Evolutionary conservation across 92 coral and sea anemone species (phyloP).

Genomic region (Chrysogorgia sp.): DNA sequence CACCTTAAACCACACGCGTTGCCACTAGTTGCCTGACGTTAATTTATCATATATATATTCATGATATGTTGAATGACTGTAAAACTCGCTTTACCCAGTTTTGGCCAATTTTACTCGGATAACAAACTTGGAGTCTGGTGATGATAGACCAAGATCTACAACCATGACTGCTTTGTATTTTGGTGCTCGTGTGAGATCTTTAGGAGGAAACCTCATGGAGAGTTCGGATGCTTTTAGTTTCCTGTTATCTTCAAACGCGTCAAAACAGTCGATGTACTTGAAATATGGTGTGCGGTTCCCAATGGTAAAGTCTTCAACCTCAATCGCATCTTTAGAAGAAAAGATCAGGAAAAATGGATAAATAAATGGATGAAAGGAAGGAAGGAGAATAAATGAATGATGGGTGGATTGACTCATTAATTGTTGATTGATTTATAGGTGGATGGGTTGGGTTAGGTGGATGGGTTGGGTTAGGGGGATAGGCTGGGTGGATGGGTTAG

Average conservation of each 20-base stretch:
- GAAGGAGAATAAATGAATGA: background rate
- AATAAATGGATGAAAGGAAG: background rate
- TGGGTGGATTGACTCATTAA: background rate
- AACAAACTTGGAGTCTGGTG: conserved; percentile 80
- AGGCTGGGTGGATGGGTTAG: no score
- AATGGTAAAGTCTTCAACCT: conserved; percentile 73
- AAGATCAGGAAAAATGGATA: background rate
- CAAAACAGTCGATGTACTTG: conserved; percentile 69
- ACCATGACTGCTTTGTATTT: conserved; percentile 73
- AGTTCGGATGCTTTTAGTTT: conserved; percentile 71
- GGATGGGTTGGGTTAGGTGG: no score
- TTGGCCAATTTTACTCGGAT: conserved; percentile 76
- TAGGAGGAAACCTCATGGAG: conserved; percentile 76
- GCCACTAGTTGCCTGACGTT: no score
- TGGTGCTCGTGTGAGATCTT: conserved; percentile 69
- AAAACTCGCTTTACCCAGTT: conserved; percentile 60
- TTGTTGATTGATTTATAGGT: no score
- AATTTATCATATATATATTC: no score
- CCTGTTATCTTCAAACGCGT: conserved; percentile 69
- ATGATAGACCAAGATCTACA: conserved; percentile 75
- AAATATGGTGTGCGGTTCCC: conserved; percentile 79
- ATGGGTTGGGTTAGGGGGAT: no score
- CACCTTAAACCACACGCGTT: no score
- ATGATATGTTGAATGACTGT: background rate
- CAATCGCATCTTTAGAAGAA: conserved; percentile 65